Base-by-base conservation (phyloP, 2,113 vertebrate genomes). In the Monopterus albus region DNA sequence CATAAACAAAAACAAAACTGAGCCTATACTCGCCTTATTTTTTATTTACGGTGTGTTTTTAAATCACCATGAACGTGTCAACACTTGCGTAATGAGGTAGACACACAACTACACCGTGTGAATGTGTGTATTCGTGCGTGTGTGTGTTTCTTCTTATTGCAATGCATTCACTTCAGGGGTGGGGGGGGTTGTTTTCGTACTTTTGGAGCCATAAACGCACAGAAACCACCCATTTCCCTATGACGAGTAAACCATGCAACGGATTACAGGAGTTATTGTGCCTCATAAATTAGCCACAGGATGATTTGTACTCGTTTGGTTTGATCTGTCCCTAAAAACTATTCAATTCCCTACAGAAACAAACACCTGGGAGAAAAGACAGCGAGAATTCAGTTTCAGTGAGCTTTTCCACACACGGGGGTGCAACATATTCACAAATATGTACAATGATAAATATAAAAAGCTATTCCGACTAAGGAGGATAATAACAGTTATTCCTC, bases 21-120 rank as follows among this genome's bases (percentile, higher is more conserved):
- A 17, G 73, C 70, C 68, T 64, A 29, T 53, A 64, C 77, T 87
- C 53, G 39, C 67, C 87, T 50, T 31, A 23, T 2, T 23, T 71
- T 68, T 76, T 68, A 81, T 47, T 57, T 25, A 1, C 21, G 26
- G 53, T 45, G 28, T 71, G 42, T 63, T 28, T 72, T 45, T 4
- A 85, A 72, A 84, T 88, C 68, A 91, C 77, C 84, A 82, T 68
- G 86, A 86, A 90, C 66, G 75, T 89, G 93, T 86, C 83, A 89
- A 88, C 87, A 88, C 85, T 92, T 90, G 75, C 87, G 90, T 91
- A 89, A 94, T 96, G 95, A 96, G 95, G 95, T 96, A 96, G 95
- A 94, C 95, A 94, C 94, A 94, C 91, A 93, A 91, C 90, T 39
- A 78, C 82, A 84, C 71, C 82, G 84, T 81, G 86, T 90, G 82